Evolutionary conservation across 1,140 invertebrate genomes (phyloP).

Genomic region (Cotesia typhae): DNA sequence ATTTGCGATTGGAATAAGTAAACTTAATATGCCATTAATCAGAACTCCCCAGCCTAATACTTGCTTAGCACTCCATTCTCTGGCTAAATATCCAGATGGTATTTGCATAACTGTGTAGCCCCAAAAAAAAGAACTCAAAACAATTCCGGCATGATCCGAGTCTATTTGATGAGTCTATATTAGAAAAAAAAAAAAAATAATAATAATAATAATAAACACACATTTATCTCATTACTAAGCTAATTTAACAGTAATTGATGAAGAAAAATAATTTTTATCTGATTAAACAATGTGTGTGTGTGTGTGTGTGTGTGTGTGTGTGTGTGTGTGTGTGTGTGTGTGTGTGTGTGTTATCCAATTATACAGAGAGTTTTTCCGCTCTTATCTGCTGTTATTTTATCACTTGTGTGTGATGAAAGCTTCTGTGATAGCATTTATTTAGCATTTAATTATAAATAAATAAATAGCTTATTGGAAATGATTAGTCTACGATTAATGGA

Average conservation of each 20-base stretch:
- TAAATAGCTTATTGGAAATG: not conserved
- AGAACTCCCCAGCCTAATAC: conserved; percentile 71
- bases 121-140: conserved; percentile 77
- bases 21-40: conserved; percentile 69
- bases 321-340: too few species aligned
- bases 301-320: too few species aligned
- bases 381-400: too few species aligned
- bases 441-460: too few species aligned
- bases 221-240: too few species aligned
- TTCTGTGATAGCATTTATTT: too few species aligned
- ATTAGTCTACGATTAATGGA: not conserved
- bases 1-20: conserved; percentile 52
- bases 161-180: conserved; percentile 66
- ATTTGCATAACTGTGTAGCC: conserved; percentile 74
- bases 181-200: conserved; percentile 34
- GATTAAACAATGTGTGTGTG: too few species aligned
- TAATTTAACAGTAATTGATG: too few species aligned
- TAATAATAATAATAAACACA: conserved; percentile 15
- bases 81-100: conserved; percentile 68
- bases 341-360: too few species aligned
- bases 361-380: too few species aligned
- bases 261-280: too few species aligned
- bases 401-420: too few species aligned
- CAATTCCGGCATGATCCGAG: conserved; percentile 65
- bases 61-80: conserved; percentile 67